phyloP scores from a whole-genome alignment of 2,888 invertebrate species.

The Entomobrya multifasciata region DNA sequence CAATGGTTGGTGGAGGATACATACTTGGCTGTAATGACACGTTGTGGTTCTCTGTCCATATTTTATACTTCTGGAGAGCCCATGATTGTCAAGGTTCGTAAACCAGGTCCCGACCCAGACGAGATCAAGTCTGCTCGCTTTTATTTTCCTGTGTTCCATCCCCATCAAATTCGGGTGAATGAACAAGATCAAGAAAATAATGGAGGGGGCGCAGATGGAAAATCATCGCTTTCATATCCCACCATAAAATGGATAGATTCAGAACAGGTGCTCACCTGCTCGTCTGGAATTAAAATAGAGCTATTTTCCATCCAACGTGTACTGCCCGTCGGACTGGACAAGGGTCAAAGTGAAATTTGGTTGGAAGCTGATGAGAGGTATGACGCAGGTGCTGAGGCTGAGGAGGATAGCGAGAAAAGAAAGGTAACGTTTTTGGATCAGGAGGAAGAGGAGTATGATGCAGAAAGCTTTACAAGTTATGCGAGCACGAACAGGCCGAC shows the following conservation, averaged over 20 bases:
- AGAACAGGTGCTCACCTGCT: constrained; percentile 50
- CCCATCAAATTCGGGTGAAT: constrained; percentile 8
- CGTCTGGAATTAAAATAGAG: constrained; percentile 56
- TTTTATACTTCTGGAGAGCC: constrained; percentile 60
- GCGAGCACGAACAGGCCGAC: not conserved
- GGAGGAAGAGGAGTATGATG: not conserved
- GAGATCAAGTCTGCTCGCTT: constrained; percentile 45
- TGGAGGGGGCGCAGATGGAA: not conserved
- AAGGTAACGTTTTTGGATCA: not conserved
- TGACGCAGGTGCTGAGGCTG: no score
- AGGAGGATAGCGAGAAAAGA: not conserved
- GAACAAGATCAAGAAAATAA: not conserved
- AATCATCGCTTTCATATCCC: not conserved
- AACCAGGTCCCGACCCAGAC: constrained; percentile 25
- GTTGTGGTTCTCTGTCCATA: constrained; percentile 56
- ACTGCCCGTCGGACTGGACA: not conserved
- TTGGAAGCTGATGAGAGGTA: not conserved
- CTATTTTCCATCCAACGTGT: constrained; percentile 57
- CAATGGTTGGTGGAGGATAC: constrained; percentile 65
- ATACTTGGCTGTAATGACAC: constrained; percentile 57
- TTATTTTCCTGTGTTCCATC: constrained; percentile 58
- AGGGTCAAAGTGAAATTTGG: constrained; percentile 18
- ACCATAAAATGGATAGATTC: constrained; percentile 53
- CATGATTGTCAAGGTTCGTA: constrained; percentile 48
- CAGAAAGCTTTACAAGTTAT: not conserved